Evolutionary conservation across 1,140 invertebrate genomes (phyloP), one percentile per base, ranked within the genome.

Genomic region (Panulirus ornatus): DNA sequence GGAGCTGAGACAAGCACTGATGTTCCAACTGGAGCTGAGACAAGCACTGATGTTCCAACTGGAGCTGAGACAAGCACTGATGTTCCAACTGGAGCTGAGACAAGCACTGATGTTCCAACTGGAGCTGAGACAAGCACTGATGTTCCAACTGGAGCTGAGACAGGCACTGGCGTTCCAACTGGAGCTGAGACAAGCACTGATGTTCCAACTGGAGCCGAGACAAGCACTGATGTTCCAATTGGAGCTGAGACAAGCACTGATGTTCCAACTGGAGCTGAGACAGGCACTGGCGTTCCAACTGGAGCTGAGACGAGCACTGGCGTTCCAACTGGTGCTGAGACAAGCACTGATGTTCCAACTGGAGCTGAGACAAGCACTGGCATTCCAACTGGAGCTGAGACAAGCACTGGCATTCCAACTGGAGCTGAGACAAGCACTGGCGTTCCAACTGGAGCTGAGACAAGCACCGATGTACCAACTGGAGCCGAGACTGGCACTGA

Each of bases 391-490:
- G 51, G 9, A 19, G 44, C 19, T 81, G 63, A 71, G 40, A 63
- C 34, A 22, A 19, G 36, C 6, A 88, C 85, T 88, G 73, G 44
- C 70, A 38, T 8, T 66, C 27, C 75, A 88, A 3, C 42, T 30
- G 54, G 38, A 11, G 54, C 40, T 27, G n/a, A n/a, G n/a, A n/a
- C 73, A 38, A 38, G n/a, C n/a, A 82, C 79, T 82, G 79, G 58
- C 58, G 47, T 82, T 82, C 40, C 78, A 22, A 27, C 27, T 5
- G 78, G 51, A 14, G 38, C 27, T 5, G 34, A 8, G 34, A 34
- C 30, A 34, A 63, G 63, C 63, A 84, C 82, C 70, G 82, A 84
- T 71, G n/a, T 5, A 36, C 82, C 83, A 85, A 70, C 58, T 42
- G 83, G 14, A 5, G 44, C 19, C 47, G 63, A 71, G 40, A 63